Percentiles rank a stretch among this genome's conserved stretches.
phyloP scores from a whole-genome alignment of 2,797 vertebrate species.

The Oreochromis grahami region DNA sequence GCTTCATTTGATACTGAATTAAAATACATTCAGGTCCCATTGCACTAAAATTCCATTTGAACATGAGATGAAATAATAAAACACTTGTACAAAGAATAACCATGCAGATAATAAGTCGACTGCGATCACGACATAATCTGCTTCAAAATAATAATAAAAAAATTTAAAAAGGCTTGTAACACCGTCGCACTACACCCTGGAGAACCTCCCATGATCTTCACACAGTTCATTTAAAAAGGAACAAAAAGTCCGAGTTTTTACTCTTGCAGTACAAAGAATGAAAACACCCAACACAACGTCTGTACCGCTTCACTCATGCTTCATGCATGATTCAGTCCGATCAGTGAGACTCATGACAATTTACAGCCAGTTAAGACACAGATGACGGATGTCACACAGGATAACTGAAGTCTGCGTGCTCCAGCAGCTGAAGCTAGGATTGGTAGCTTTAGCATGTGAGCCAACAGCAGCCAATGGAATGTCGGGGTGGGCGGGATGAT shows the following conservation, averaged over 20 bases:
- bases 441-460: conserved; percentile 61
- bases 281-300: conserved; percentile 21
- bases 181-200: neutral
- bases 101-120: neutral
- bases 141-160: neutral
- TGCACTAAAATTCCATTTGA: neutral
- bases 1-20: neutral
- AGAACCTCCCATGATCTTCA: neutral
- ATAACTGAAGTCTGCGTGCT: conserved; percentile 52
- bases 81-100: neutral
- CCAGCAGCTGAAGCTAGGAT: conserved; percentile 60
- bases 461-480: conserved; percentile 79
- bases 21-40: conserved; percentile 12
- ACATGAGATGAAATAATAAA: neutral
- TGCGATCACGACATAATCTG: neutral
- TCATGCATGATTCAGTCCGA: conserved; percentile 79
- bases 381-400: conserved; percentile 88
- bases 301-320: conserved; percentile 53
- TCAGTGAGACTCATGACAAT: conserved; percentile 72
- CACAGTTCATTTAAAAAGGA: conserved; percentile 17
- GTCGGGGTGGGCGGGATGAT: conserved; percentile 38
- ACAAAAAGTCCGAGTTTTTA: conserved; percentile 35
- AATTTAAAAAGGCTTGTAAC: neutral
- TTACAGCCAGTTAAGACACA: conserved; percentile 70
- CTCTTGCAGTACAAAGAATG: conserved; percentile 41